Evolutionary conservation across 2,113 vertebrate genomes (phyloP).

Genomic region (Lampris megalopsis): DNA sequence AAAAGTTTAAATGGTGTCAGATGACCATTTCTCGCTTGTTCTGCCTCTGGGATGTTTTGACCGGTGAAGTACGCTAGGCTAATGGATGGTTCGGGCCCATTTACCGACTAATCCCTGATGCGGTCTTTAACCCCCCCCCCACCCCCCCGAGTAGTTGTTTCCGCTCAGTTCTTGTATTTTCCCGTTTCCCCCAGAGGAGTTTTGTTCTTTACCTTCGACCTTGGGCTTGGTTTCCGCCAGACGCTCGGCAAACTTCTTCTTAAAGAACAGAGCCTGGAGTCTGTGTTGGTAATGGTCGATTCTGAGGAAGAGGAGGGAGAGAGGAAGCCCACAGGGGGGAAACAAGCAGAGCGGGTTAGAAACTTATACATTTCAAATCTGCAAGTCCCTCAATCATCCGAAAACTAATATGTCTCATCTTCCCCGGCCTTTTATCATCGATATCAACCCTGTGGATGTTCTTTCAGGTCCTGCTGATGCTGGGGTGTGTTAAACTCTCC

Average conservation of each 20-base stretch:
- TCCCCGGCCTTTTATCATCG: constrained; percentile 46
- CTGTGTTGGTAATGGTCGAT: constrained; percentile 96
- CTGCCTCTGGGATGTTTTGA: too few species aligned
- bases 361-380: constrained; percentile 56
- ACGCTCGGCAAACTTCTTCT: constrained; percentile 95
- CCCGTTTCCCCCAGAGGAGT: not conserved
- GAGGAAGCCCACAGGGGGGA: not conserved
- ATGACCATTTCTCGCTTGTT: too few species aligned
- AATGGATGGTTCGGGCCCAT: not conserved
- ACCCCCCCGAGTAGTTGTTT: not conserved
- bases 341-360: constrained; percentile 25
- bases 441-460: not conserved
- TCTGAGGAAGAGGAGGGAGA: constrained; percentile 69
- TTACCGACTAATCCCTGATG: not conserved
- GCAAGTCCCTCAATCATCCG: constrained; percentile 23
- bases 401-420: constrained; percentile 39
- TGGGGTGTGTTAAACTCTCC: constrained; percentile 25
- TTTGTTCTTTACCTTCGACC: constrained; percentile 86
- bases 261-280: constrained; percentile 95
- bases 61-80: not conserved
- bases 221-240: constrained; percentile 92
- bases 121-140: not conserved
- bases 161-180: not conserved
- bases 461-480: constrained; percentile 13
- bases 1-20: not conserved